Percentiles rank a stretch among this genome's conserved stretches.
These are phyloP conservation scores for Orchestes rusci DNA, from an alignment of 2,888 invertebrate species.

Conservation along the genomic window DNA sequence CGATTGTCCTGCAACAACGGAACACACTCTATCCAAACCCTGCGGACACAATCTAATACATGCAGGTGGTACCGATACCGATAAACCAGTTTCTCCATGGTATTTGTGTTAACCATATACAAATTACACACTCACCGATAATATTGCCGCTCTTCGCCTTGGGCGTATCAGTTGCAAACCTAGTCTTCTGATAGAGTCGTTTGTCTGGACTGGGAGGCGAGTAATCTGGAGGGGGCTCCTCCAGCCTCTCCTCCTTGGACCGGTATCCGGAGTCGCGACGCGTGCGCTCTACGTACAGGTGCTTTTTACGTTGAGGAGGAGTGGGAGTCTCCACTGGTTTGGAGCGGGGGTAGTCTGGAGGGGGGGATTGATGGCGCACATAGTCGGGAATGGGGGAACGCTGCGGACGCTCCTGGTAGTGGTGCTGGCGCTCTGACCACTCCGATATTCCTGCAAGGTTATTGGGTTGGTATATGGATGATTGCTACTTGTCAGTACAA, in stretches of 20 bases:
- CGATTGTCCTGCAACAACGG: constrained; percentile 62
- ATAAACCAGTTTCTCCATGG: too few species aligned
- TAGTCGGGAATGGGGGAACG: constrained; percentile 31
- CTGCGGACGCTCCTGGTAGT: constrained; percentile 24
- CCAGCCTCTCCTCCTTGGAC: too few species aligned
- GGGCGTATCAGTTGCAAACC: constrained; percentile 52
- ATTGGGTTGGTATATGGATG: neutral
- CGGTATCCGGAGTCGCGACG: too few species aligned
- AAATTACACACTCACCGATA: constrained; percentile 39
- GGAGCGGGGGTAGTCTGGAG: constrained; percentile 33
- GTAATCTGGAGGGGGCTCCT: constrained; percentile 66
- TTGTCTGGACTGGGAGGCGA: constrained; percentile 49
- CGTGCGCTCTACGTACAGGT: too few species aligned
- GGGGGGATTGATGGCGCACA: constrained; percentile 28
- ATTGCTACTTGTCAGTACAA: neutral
- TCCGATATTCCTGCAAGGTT: constrained; percentile 58
- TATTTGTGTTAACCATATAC: too few species aligned
- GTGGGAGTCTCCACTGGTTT: too few species aligned
- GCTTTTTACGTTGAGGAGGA: constrained; percentile 61
- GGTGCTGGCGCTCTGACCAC: constrained; percentile 60
- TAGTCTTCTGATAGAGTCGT: constrained; percentile 63
- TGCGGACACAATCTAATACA: too few species aligned
- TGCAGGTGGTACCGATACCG: too few species aligned
- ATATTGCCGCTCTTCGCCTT: constrained; percentile 43
- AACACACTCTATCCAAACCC: too few species aligned